These are phyloP conservation scores for Rhynchomys soricoides DNA, from an alignment of 2,113 vertebrate species.

Conservation along the genomic window DNA sequence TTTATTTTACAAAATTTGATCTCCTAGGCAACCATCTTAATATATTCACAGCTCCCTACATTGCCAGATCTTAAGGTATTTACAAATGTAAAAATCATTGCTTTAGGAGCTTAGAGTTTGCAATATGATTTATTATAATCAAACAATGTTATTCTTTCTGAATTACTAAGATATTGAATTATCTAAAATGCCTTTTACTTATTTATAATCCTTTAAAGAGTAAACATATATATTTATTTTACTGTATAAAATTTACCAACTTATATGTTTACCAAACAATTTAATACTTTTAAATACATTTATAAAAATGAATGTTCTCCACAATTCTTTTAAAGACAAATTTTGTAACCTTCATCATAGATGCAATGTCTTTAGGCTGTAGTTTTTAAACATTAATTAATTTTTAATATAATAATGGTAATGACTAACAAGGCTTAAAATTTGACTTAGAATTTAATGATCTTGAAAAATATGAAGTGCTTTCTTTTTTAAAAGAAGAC, in stretches of 20 bases:
- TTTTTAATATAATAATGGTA: constrained; percentile 2
- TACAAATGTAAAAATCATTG: constrained; percentile 54
- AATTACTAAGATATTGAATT: not conserved
- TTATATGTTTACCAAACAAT: not conserved
- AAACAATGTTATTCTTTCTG: not conserved
- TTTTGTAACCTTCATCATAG: not conserved
- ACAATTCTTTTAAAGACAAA: not conserved
- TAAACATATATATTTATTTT: constrained; percentile 7
- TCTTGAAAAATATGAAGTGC: not conserved
- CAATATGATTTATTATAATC: constrained; percentile 42
- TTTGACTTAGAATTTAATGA: constrained; percentile 1
- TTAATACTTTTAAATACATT: not conserved
- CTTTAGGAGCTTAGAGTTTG: constrained; percentile 43
- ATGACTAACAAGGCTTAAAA: not conserved
- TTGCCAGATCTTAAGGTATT: constrained; percentile 55
- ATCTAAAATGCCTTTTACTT: not conserved
- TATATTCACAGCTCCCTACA: not conserved
- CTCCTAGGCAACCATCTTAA: constrained; percentile 53
- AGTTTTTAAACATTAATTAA: constrained; percentile 7
- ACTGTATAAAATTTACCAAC: not conserved
- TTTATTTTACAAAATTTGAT: constrained; percentile 51
- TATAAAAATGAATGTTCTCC: not conserved
- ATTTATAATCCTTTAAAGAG: not conserved
- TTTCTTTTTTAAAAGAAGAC: too few relatives aligned
- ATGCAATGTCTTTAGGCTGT: not conserved